Evolutionary conservation across 2,797 vertebrate species (phyloP).

Genomic region (Micromesistius poutassou): DNA sequence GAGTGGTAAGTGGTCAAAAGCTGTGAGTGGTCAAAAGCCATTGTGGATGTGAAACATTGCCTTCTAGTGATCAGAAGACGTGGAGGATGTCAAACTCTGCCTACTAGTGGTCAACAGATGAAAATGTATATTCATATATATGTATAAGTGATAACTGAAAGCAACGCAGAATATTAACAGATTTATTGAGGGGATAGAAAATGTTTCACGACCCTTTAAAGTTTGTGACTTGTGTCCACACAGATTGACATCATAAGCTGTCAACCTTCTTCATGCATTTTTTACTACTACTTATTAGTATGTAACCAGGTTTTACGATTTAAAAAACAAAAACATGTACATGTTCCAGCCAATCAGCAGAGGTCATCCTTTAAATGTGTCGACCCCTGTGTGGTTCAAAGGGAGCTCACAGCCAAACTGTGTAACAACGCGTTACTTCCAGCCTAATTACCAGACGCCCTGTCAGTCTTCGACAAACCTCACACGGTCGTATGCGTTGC

Average conservation of each 20-base stretch:
- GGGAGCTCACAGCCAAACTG: constrained; percentile 31
- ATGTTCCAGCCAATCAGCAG: background rate
- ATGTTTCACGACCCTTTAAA: background rate
- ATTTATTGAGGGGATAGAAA: background rate
- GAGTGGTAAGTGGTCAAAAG: background rate
- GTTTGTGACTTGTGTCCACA: background rate
- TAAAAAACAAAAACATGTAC: background rate
- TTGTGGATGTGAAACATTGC: background rate
- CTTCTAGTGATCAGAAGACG: background rate
- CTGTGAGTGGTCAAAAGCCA: background rate
- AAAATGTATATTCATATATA: no score
- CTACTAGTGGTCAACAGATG: constrained; percentile 44
- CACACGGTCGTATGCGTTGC: constrained; percentile 25
- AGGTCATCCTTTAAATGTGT: constrained; percentile 5
- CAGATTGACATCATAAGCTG: background rate
- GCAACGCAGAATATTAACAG: background rate
- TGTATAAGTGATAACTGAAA: background rate
- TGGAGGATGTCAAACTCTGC: constrained; percentile 28
- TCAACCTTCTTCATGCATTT: background rate
- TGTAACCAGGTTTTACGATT: background rate
- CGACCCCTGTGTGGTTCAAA: constrained; percentile 34
- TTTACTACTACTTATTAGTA: background rate
- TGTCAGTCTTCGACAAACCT: constrained; percentile 41
- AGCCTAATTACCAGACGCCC: constrained; percentile 72
- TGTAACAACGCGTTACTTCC: constrained; percentile 72